These are phyloP conservation scores for Philereme transversata DNA, from an alignment of 2,888 invertebrate species.

Conservation along the genomic window DNA sequence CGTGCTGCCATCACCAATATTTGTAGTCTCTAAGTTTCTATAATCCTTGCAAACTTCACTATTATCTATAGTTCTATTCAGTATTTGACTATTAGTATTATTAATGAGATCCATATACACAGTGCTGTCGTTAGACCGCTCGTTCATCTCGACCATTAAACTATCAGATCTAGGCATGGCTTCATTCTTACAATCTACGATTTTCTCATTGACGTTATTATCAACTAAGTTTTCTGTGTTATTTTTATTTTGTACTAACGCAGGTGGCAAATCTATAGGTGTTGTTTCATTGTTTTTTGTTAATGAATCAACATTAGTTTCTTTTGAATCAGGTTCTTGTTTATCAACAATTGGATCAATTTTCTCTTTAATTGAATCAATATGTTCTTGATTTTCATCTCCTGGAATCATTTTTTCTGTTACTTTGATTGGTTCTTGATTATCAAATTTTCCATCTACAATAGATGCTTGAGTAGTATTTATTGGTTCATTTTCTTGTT, in stretches of 20 bases:
- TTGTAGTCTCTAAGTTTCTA: conserved; percentile 32
- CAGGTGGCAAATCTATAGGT: conserved; percentile 57
- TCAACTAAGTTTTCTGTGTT: conserved; percentile 39
- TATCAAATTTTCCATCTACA: neutral
- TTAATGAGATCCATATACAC: conserved; percentile 73
- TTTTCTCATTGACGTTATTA: conserved; percentile 35
- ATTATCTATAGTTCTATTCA: conserved; percentile 47
- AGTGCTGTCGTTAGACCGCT: conserved; percentile 54
- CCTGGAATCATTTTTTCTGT: conserved; percentile 36
- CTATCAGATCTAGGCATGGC: conserved; percentile 47
- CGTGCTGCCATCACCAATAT: conserved; percentile 42
- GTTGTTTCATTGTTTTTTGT: conserved; percentile 40
- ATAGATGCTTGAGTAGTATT: too few species aligned
- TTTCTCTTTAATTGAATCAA: conserved; percentile 7
- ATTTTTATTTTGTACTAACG: conserved; percentile 69
- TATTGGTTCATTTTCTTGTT: neutral
- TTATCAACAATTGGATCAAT: conserved; percentile 28
- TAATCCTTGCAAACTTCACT: conserved; percentile 42
- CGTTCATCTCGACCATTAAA: conserved; percentile 36
- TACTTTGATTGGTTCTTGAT: conserved; percentile 26
- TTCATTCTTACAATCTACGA: conserved; percentile 37
- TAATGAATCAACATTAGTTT: neutral
- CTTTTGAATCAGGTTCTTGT: conserved; percentile 29
- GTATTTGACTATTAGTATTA: conserved; percentile 55
- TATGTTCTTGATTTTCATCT: neutral